Conservation (phyloP, 2,888 invertebrate species). For the Phortica magna region DNA sequence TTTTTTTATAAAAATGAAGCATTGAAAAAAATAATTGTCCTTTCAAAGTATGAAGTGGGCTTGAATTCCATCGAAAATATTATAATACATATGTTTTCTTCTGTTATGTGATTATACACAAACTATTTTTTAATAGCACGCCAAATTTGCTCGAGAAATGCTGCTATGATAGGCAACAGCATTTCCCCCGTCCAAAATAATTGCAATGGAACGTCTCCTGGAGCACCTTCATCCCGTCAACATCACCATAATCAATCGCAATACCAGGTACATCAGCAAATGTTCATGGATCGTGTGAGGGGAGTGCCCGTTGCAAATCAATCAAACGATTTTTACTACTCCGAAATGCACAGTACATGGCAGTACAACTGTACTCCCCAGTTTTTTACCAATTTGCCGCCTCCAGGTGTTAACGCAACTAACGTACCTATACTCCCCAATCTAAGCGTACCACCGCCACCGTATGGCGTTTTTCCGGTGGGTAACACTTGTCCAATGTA, state of each 20-base stretch:
- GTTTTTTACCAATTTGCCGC: neutral
- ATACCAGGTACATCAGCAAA: conserved; percentile 7
- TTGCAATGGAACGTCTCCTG: neutral
- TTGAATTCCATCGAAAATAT: too few species aligned
- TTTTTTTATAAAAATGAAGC: too few species aligned
- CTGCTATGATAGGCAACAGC: too few species aligned
- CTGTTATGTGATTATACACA: too few species aligned
- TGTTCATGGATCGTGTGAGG: conserved; percentile 15
- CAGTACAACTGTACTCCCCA: conserved; percentile 10
- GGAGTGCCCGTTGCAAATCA: conserved; percentile 3
- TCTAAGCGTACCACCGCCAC: conserved; percentile 24
- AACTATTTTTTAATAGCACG: too few species aligned
- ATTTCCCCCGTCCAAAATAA: neutral
- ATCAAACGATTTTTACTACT: conserved; percentile 22
- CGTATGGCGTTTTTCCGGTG: conserved; percentile 11
- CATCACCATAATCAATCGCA: conserved; percentile 23
- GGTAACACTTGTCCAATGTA: neutral
- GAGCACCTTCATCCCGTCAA: conserved; percentile 1
- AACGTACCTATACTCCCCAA: neutral
- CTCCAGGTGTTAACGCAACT: neutral
- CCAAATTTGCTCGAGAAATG: too few species aligned
- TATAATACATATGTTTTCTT: too few species aligned
- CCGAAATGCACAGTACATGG: conserved; percentile 24
- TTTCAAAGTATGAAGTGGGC: too few species aligned
- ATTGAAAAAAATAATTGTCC: too few species aligned